These are phyloP conservation scores for Chelonus formosanus DNA, from an alignment of 2,888 invertebrate species.

Conservation along the genomic window DNA sequence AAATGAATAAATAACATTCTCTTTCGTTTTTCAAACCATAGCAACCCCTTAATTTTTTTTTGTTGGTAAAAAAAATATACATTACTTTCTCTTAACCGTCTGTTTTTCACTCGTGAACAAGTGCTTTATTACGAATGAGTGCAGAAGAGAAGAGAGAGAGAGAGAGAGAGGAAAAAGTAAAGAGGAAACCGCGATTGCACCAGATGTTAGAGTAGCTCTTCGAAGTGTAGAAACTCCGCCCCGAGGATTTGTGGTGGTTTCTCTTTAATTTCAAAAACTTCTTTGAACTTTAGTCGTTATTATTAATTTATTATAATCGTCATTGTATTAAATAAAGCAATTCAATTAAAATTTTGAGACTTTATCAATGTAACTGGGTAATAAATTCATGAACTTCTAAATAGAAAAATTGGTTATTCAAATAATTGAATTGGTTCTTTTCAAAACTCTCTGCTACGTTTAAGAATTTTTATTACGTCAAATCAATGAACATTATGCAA, in stretches of 20 bases:
- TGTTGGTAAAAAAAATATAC: background rate
- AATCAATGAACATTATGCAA: no score
- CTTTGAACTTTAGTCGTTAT: conserved; percentile 6
- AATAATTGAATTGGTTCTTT: no score
- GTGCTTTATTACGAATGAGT: background rate
- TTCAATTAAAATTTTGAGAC: no score
- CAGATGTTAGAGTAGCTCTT: conserved; percentile 14
- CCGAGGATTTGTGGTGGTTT: conserved; percentile 11
- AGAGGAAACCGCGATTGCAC: background rate
- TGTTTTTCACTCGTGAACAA: conserved; percentile 2
- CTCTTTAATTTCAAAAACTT: conserved; percentile 13
- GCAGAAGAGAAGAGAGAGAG: conserved; percentile 3
- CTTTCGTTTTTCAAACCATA: no score
- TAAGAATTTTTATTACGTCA: no score
- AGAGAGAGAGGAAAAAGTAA: conserved; percentile 3
- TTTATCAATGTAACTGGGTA: no score
- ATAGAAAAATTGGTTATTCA: no score
- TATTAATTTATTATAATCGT: conserved; percentile 17
- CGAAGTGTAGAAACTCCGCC: conserved; percentile 9
- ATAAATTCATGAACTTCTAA: no score
- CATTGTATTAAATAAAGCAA: background rate
- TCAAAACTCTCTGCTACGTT: no score
- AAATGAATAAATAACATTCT: no score
- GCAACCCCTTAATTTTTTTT: background rate
- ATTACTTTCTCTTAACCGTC: background rate